These are phyloP conservation scores for Patiria pectinifera DNA, from an alignment of 53 echinoderm and acorn worm species.

Conservation along the genomic window DNA sequence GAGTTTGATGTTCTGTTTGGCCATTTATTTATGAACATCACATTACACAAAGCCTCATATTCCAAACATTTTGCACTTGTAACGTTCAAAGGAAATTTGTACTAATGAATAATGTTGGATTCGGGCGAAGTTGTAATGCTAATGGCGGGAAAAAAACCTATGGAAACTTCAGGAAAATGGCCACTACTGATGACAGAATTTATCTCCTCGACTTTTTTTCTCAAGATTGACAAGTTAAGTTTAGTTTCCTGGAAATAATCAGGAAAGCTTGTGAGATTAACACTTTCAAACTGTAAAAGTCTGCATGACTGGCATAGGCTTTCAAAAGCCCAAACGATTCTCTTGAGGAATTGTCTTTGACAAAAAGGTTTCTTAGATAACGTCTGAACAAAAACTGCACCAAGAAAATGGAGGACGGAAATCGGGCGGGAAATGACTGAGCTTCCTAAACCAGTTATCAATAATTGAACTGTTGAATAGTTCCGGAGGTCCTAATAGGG, in stretches of 20 bases:
- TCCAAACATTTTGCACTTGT: no score
- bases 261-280: no score
- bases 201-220: neutral
- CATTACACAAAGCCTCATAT: no score
- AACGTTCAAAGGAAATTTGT: no score
- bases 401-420: neutral
- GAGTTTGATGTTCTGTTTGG: no score
- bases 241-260: no score
- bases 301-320: neutral
- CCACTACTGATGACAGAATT: neutral
- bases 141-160: neutral
- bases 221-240: no score
- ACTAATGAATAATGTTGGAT: neutral
- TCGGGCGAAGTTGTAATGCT: neutral
- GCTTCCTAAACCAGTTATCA: constrained; percentile 1
- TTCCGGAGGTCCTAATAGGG: neutral
- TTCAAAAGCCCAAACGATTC: neutral
- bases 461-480: constrained; percentile 9
- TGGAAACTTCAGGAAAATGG: neutral
- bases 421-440: constrained; percentile 5
- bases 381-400: neutral
- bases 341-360: neutral
- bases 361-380: neutral
- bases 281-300: no score
- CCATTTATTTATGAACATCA: no score